Percentiles rank a stretch among this genome's conserved stretches.
Conservation (phyloP, 2,113 vertebrate genomes). For the Cynoglossus semilaevis region DNA sequence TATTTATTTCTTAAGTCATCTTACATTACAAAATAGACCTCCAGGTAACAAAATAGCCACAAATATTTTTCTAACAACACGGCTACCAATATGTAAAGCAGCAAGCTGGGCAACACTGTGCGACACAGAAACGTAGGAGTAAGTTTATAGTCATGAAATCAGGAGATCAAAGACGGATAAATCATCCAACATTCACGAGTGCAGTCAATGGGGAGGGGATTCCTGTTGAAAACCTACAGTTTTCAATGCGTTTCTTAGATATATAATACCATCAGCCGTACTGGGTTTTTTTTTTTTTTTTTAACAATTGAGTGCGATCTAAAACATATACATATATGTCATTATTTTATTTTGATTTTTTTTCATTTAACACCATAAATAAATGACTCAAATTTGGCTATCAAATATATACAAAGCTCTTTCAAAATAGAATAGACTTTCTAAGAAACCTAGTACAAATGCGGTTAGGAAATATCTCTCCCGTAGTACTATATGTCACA, state of each 20-base stretch:
- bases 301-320: constrained; percentile 31
- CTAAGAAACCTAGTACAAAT: constrained; percentile 76
- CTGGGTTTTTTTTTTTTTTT: constrained; percentile 17
- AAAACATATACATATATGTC: no score
- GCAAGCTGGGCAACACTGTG: constrained; percentile 49
- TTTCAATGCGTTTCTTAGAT: constrained; percentile 14
- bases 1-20: constrained; percentile 71
- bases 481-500: constrained; percentile 51
- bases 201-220: constrained; percentile 26
- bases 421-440: constrained; percentile 74
- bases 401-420: constrained; percentile 75
- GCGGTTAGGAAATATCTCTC: constrained; percentile 63
- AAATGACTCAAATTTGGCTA: constrained; percentile 63
- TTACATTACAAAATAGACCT: constrained; percentile 74
- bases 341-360: no score
- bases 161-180: constrained; percentile 28
- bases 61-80: constrained; percentile 61
- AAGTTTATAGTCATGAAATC: constrained; percentile 23
- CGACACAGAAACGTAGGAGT: constrained; percentile 32
- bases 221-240: constrained; percentile 14
- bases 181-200: constrained; percentile 15
- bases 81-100: constrained; percentile 49
- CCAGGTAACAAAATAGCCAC: constrained; percentile 74
- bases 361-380: constrained; percentile 52
- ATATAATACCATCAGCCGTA: constrained; percentile 12